These are phyloP conservation scores for Malurus melanocephalus DNA, from an alignment of 2,113 vertebrate species.

Conservation along the genomic window DNA sequence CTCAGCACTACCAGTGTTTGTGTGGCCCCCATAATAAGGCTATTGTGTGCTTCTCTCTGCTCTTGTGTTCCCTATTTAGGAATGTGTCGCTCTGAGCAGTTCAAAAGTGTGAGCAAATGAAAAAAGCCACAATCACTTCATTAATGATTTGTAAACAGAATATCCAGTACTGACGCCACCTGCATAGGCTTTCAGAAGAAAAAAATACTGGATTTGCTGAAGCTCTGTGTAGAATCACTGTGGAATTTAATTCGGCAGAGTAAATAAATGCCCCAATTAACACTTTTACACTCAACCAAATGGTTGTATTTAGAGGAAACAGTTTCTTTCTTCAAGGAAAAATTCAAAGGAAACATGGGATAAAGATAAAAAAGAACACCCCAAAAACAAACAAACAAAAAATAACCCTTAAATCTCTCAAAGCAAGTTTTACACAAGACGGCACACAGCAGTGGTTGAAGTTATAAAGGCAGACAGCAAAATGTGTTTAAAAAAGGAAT, in stretches of 20 bases:
- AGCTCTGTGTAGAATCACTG: constrained; percentile 34
- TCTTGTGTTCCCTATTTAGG: constrained; percentile 66
- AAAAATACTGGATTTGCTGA: constrained; percentile 55
- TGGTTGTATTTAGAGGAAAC: constrained; percentile 37
- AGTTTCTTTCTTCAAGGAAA: constrained; percentile 40
- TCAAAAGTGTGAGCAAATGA: constrained; percentile 70
- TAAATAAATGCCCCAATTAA: constrained; percentile 51
- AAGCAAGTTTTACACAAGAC: constrained; percentile 5
- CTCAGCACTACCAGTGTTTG: constrained; percentile 59
- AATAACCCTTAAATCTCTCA: background rate
- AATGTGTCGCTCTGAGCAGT: constrained; percentile 67
- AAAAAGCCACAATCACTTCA: constrained; percentile 72
- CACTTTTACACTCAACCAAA: constrained; percentile 37
- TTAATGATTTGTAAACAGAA: constrained; percentile 77
- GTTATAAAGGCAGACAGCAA: constrained; percentile 5
- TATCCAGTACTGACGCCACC: constrained; percentile 60
- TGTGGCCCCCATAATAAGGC: constrained; percentile 69
- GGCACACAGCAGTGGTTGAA: background rate
- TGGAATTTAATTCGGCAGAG: constrained; percentile 42
- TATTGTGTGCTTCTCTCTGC: constrained; percentile 66
- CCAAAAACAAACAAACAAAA: constrained; percentile 50
- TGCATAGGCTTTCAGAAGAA: constrained; percentile 46
- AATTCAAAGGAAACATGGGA: constrained; percentile 39
- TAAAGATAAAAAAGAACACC: constrained; percentile 30
- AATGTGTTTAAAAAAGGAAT: background rate